Conservation (phyloP, 2,888 invertebrate genomes). For the Drosophila limbata region DNA sequence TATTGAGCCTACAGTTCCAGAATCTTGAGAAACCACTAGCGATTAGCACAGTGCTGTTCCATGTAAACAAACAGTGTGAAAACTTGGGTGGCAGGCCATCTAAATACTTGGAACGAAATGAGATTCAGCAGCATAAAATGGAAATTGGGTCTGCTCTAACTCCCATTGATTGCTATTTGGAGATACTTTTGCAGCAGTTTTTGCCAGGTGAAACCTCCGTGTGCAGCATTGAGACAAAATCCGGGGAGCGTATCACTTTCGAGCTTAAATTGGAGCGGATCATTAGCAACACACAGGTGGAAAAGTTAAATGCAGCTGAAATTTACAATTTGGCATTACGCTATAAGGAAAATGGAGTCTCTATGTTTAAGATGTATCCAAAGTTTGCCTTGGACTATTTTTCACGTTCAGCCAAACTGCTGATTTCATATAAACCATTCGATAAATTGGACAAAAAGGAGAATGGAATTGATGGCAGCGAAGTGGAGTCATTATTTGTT, state of each 20-base stretch:
- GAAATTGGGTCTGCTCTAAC: conserved; percentile 85
- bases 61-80: conserved; percentile 64
- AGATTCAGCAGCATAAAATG: conserved; percentile 42
- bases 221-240: conserved; percentile 84
- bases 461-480: conserved; percentile 81
- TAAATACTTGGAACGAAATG: conserved; percentile 57
- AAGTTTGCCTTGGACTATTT: conserved; percentile 91
- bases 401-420: conserved; percentile 90
- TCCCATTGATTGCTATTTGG: conserved; percentile 86
- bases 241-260: conserved; percentile 73
- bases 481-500: conserved; percentile 88
- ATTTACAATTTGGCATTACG: conserved; percentile 85
- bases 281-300: conserved; percentile 84
- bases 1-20: conserved; percentile 71
- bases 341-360: conserved; percentile 87
- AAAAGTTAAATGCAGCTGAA: conserved; percentile 84
- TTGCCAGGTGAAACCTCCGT: conserved; percentile 85
- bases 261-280: conserved; percentile 84
- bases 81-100: conserved; percentile 72
- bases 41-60: conserved; percentile 78
- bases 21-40: conserved; percentile 81
- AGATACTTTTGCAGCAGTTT: conserved; percentile 86
- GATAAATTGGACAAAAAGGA: conserved; percentile 86
- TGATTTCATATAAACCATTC: conserved; percentile 88
- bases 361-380: conserved; percentile 88